These are phyloP conservation scores for Andrena flavipes DNA, from an alignment of 2,888 invertebrate species.

Conservation along the genomic window DNA sequence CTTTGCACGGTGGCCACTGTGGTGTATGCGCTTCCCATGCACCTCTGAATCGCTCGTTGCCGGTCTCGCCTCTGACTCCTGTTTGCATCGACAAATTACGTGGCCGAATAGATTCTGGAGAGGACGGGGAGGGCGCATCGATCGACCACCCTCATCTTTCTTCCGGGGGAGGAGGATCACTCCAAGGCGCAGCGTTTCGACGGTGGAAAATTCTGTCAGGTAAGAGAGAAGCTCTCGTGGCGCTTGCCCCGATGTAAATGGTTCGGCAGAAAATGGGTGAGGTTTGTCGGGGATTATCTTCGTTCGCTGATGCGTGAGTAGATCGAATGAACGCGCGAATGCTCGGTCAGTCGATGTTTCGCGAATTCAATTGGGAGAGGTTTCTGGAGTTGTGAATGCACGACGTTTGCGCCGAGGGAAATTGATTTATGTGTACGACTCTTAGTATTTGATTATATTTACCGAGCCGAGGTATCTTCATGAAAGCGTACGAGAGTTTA, in stretches of 20 bases:
- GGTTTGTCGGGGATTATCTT: too few relatives aligned
- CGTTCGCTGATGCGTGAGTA: too few relatives aligned
- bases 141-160: slow-evolving; percentile 32
- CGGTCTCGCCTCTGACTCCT: slow-evolving; percentile 56
- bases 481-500: background rate
- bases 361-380: too few relatives aligned
- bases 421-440: background rate
- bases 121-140: slow-evolving; percentile 44
- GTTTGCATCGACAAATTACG: slow-evolving; percentile 60
- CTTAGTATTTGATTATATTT: background rate
- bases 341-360: too few relatives aligned
- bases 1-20: slow-evolving; percentile 57
- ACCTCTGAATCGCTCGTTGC: slow-evolving; percentile 51
- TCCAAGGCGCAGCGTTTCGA: background rate
- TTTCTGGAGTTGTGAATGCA: too few relatives aligned
- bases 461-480: background rate
- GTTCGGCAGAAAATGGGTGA: too few relatives aligned
- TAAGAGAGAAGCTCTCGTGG: background rate
- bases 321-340: too few relatives aligned
- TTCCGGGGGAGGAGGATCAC: background rate
- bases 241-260: too few relatives aligned
- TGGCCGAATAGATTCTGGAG: slow-evolving; percentile 46
- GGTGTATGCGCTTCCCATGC: slow-evolving; percentile 60
- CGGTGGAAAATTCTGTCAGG: background rate
- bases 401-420: background rate